Conservation (phyloP, 2,797 vertebrate genomes). For the Linurgus olivaceus region DNA sequence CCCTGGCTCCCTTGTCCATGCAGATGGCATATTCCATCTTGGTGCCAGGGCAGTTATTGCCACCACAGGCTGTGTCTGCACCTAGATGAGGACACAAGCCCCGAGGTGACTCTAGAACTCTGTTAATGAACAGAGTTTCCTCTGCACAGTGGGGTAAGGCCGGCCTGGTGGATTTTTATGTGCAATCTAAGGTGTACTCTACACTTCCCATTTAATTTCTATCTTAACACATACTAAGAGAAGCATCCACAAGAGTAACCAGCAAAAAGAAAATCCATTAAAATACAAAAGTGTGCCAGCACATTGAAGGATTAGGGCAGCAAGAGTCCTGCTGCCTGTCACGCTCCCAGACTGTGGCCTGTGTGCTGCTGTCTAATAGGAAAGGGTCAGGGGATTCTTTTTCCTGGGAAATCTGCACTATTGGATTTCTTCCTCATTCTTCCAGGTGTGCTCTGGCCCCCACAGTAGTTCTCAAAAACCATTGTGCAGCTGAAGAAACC, state of each 20-base stretch:
- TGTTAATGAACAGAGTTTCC: not conserved
- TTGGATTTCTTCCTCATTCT: not conserved
- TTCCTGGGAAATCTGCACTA: not conserved
- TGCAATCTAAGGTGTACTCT: not conserved
- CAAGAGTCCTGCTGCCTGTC: not conserved
- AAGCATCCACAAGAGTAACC: constrained; percentile 25
- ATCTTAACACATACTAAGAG: constrained; percentile 20
- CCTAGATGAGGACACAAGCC: not conserved
- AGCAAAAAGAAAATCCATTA: constrained; percentile 15
- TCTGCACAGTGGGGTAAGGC: not conserved
- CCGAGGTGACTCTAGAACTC: not conserved
- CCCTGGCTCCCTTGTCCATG: not conserved
- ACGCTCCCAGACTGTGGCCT: fast-evolving
- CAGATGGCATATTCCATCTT: constrained; percentile 2
- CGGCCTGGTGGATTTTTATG: not conserved
- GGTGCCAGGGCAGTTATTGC: constrained; percentile 3
- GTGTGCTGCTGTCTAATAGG: not conserved
- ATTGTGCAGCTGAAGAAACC: not conserved
- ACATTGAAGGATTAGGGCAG: not conserved
- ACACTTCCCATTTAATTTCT: constrained; percentile 23
- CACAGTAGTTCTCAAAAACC: not conserved
- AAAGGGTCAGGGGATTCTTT: not conserved
- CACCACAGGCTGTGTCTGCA: not conserved
- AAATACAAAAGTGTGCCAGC: not conserved
- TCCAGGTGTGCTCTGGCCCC: not conserved